A percentile compares a stretch with the other conserved stretches of the same genome.
Evolutionary conservation across 1,140 invertebrate species (phyloP).

Genomic region (Daktulosphaira vitifoliae): DNA sequence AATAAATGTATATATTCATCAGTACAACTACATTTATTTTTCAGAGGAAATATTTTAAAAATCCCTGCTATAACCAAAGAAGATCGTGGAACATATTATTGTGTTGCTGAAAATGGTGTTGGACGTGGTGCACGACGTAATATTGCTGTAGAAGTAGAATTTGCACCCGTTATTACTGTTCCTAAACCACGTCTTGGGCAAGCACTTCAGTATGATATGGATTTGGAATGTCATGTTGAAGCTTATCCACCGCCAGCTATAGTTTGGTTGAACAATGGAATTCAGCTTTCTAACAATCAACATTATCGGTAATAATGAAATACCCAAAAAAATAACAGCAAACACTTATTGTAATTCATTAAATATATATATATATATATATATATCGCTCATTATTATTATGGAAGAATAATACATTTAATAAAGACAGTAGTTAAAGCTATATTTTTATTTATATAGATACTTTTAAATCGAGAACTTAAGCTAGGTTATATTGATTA

Average conservation of each 20-base stretch:
- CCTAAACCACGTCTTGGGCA: constrained; percentile 70
- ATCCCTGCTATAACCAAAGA: constrained; percentile 73
- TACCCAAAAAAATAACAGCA: not conserved
- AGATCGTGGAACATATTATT: constrained; percentile 86
- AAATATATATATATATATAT: too few species aligned
- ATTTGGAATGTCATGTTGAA: constrained; percentile 83
- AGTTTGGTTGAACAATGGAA: constrained; percentile 73
- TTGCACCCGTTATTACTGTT: constrained; percentile 72
- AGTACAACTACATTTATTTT: constrained; percentile 37
- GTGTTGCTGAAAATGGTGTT: constrained; percentile 84
- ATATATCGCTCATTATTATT: too few species aligned
- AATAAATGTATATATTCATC: too few species aligned
- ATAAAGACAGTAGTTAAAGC: too few species aligned
- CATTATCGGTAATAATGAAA: constrained; percentile 55
- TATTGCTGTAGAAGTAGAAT: constrained; percentile 81
- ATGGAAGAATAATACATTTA: too few species aligned
- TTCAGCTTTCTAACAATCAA: constrained; percentile 71
- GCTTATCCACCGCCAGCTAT: constrained; percentile 84
- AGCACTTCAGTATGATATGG: constrained; percentile 85
- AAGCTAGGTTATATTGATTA: too few species aligned
- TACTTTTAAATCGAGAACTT: too few species aligned
- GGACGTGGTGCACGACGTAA: constrained; percentile 73
- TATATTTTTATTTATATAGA: too few species aligned
- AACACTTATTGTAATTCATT: too few species aligned
- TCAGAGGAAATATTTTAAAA: constrained; percentile 72